Conservation (phyloP, 2,797 vertebrate species). For the Rousettus madagascariensis region DNA sequence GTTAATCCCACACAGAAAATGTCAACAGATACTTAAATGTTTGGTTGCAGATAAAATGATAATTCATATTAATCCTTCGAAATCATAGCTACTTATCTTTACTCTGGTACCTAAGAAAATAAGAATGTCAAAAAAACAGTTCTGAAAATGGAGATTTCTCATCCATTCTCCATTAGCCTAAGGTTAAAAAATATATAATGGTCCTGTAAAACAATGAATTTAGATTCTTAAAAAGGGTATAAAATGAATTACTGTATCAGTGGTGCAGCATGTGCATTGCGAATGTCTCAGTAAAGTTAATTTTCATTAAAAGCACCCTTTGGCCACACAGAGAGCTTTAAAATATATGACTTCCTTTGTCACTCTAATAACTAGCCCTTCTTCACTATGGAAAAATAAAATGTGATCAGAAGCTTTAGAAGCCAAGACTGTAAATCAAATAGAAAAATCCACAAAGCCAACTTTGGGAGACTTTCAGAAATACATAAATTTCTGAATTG, state of each 20-base stretch:
- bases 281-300: conserved; percentile 86
- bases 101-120: conserved; percentile 84
- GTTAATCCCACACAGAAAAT: conserved; percentile 84
- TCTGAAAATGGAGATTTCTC: conserved; percentile 76
- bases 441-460: conserved; percentile 75
- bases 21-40: conserved; percentile 85
- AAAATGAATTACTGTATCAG: conserved; percentile 91
- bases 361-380: conserved; percentile 82
- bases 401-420: conserved; percentile 82
- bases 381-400: conserved; percentile 81
- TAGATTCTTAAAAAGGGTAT: conserved; percentile 87
- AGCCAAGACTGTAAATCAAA: conserved; percentile 85
- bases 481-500: conserved; percentile 72
- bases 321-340: conserved; percentile 84
- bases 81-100: conserved; percentile 81
- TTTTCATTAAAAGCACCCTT: conserved; percentile 87
- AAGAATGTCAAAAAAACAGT: conserved; percentile 81
- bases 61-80: conserved; percentile 84
- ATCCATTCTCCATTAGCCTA: conserved; percentile 78
- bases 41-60: conserved; percentile 83
- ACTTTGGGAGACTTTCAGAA: conserved; percentile 72
- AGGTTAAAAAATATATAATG: conserved; percentile 85
- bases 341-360: conserved; percentile 80
- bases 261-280: conserved; percentile 80
- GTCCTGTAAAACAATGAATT: conserved; percentile 89